Evolutionary conservation across 2,888 invertebrate species (phyloP).

Genomic region (Ptilodon capucinus): DNA sequence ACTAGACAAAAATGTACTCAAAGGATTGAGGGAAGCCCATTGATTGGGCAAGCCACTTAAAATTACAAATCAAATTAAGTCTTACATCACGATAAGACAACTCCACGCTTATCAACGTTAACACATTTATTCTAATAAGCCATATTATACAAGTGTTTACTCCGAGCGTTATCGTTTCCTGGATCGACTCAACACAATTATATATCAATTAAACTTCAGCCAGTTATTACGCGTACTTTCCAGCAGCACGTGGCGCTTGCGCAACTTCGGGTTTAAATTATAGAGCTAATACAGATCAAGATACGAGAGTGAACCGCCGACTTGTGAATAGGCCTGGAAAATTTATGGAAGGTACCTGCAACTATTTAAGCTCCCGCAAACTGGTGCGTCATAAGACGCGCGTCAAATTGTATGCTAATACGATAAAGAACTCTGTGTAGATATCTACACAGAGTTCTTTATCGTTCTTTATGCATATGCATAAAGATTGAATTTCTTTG

Average conservation of each 20-base stretch:
- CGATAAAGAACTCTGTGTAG: too few relatives aligned
- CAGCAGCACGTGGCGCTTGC: slow-evolving; percentile 46
- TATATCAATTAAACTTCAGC: slow-evolving; percentile 42
- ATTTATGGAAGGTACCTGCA: slow-evolving; percentile 57
- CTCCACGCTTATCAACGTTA: not conserved
- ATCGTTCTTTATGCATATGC: too few relatives aligned
- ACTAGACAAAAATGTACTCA: too few relatives aligned
- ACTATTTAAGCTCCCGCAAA: too few relatives aligned
- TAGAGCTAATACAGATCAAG: slow-evolving; percentile 57
- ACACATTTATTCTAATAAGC: not conserved
- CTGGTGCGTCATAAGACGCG: too few relatives aligned
- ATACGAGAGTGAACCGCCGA: slow-evolving; percentile 41
- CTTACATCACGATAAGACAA: not conserved
- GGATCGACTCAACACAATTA: slow-evolving; percentile 32
- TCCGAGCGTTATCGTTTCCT: slow-evolving; percentile 22
- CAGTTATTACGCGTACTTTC: slow-evolving; percentile 39
- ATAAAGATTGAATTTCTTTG: too few relatives aligned
- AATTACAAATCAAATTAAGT: not conserved
- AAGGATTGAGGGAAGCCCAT: too few relatives aligned
- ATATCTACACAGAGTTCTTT: too few relatives aligned
- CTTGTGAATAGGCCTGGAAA: slow-evolving; percentile 39
- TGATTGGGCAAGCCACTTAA: too few relatives aligned
- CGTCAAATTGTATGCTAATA: too few relatives aligned
- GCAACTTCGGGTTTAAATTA: slow-evolving; percentile 53
- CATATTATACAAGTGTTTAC: slow-evolving; percentile 1